phyloP scores from a whole-genome alignment of 2,113 vertebrate species.

The Rousettus leschenaultii region DNA sequence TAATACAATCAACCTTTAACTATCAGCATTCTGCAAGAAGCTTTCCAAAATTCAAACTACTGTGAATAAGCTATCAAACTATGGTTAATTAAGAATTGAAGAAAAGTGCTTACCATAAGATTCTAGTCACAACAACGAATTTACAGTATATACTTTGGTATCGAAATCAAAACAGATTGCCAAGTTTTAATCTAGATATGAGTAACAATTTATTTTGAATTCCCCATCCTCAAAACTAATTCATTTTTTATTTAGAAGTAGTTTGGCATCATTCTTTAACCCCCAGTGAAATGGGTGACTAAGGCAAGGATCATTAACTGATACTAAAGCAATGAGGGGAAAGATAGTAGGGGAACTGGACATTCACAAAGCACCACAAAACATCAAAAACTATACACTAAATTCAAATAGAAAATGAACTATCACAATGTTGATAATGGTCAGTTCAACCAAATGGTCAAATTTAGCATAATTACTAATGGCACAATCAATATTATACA shows the following conservation, averaged over 20 bases:
- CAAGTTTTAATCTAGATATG: background rate
- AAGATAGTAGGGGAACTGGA: background rate
- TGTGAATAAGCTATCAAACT: background rate
- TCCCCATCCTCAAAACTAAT: background rate
- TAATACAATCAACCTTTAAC: background rate
- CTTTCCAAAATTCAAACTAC: conserved; percentile 10
- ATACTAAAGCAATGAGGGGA: background rate
- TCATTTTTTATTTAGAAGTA: background rate
- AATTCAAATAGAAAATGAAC: background rate
- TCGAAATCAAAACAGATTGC: background rate
- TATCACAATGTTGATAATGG: background rate
- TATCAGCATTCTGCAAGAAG: background rate
- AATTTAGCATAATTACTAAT: background rate
- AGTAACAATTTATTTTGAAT: conserved; percentile 32
- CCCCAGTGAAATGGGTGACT: background rate
- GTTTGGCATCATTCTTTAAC: conserved; percentile 11
- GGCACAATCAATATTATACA: background rate
- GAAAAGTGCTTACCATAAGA: background rate
- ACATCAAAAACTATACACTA: background rate
- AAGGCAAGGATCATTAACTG: background rate
- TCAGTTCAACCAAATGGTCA: background rate
- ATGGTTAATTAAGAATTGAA: background rate
- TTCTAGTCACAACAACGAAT: background rate
- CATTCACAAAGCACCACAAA: background rate
- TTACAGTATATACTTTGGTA: background rate